Conservation (phyloP, 2,113 vertebrate species). For the Crypturellus undulatus region DNA sequence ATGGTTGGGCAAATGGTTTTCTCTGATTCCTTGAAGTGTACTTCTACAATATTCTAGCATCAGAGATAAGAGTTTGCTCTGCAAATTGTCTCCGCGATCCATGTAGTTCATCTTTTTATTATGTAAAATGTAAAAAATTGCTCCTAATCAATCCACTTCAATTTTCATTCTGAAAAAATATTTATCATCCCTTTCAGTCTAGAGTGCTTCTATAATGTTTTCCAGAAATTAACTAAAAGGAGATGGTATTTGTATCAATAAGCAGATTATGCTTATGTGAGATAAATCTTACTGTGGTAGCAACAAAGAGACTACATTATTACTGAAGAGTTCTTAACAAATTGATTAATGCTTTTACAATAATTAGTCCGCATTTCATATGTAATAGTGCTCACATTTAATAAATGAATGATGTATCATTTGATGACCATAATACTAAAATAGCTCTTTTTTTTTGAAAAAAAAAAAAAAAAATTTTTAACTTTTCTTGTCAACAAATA, state of each 20-base stretch:
- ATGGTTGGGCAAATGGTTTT: slow-evolving; percentile 89
- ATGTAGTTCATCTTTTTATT: slow-evolving; percentile 82
- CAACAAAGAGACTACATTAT: slow-evolving; percentile 64
- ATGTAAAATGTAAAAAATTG: slow-evolving; percentile 83
- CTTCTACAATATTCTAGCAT: slow-evolving; percentile 83
- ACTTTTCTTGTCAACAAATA: slow-evolving; percentile 17
- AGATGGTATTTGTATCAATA: slow-evolving; percentile 73
- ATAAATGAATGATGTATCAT: slow-evolving; percentile 31
- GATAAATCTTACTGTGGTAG: slow-evolving; percentile 29
- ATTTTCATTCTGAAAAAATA: slow-evolving; percentile 79
- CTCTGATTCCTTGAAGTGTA: slow-evolving; percentile 76
- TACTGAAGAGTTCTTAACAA: slow-evolving; percentile 68
- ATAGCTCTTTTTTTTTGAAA: not conserved
- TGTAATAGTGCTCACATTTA: slow-evolving; percentile 56
- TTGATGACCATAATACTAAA: slow-evolving; percentile 45
- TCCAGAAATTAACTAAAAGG: slow-evolving; percentile 74
- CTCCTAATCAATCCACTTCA: slow-evolving; percentile 85
- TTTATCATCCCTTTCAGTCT: slow-evolving; percentile 76
- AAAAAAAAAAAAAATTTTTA: slow-evolving; percentile 20
- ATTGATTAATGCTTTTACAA: slow-evolving; percentile 78
- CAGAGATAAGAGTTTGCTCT: slow-evolving; percentile 83
- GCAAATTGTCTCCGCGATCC: slow-evolving; percentile 82
- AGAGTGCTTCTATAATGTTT: slow-evolving; percentile 76
- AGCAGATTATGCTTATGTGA: slow-evolving; percentile 48
- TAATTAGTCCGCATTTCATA: slow-evolving; percentile 79